A percentile compares a stretch with the other conserved stretches of the same genome.
Evolutionary conservation across 2,113 vertebrate genomes (phyloP).

Genomic region (Saimiri boliviensis): DNA sequence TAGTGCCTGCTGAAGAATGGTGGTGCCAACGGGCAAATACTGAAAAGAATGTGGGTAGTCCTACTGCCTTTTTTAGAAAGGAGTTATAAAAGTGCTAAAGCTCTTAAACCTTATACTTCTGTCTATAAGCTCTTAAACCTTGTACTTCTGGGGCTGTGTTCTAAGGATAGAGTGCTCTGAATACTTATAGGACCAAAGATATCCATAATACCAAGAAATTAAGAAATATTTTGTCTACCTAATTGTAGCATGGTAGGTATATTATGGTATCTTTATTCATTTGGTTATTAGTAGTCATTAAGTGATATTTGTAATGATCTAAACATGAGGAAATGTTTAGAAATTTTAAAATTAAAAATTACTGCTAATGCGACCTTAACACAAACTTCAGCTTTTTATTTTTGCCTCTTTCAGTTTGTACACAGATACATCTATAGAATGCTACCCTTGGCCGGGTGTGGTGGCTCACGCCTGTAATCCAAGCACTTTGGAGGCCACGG

Average conservation of each 20-base stretch:
- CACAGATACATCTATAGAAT: not conserved
- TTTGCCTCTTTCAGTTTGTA: not conserved
- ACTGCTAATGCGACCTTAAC: not conserved
- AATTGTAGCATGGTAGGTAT: not conserved
- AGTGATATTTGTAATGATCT: not conserved
- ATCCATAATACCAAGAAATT: not conserved
- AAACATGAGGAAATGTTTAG: not conserved
- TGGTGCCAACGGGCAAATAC: not conserved
- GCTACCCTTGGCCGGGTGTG: too few species aligned
- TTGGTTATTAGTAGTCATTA: not conserved
- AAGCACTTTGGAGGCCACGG: too few species aligned
- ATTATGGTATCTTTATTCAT: not conserved
- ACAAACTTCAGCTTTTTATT: not conserved
- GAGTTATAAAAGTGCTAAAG: conserved; percentile 7
- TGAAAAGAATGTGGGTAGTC: not conserved
- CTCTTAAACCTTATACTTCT: not conserved
- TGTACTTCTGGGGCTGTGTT: not conserved
- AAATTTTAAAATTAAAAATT: not conserved
- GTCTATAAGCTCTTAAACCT: not conserved
- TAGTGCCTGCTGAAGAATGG: not conserved
- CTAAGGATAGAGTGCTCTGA: not conserved
- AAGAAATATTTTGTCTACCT: not conserved
- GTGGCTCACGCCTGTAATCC: too few species aligned
- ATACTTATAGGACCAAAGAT: not conserved
- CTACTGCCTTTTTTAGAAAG: not conserved